phyloP scores from a whole-genome alignment of 2,113 vertebrate genomes.

The Dromaius novaehollandiae region DNA sequence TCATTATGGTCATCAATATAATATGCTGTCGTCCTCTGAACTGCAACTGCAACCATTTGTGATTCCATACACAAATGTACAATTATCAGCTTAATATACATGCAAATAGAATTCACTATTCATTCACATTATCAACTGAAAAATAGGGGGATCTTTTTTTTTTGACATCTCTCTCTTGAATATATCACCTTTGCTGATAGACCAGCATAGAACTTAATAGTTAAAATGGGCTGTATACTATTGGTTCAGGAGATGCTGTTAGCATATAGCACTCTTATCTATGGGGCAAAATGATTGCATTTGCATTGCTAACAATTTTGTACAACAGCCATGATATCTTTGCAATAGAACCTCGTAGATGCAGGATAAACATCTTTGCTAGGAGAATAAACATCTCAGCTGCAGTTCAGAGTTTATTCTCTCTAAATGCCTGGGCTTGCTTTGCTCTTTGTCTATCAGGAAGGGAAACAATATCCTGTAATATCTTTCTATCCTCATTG shows the following conservation, averaged over 20 bases:
- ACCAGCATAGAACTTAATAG: not conserved
- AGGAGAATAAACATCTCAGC: slow-evolving; percentile 75
- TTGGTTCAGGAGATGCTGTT: slow-evolving; percentile 33
- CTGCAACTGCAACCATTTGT: not conserved
- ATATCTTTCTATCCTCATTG: slow-evolving; percentile 76
- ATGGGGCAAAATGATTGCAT: slow-evolving; percentile 39
- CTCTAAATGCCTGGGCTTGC: slow-evolving; percentile 73
- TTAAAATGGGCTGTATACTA: slow-evolving; percentile 25
- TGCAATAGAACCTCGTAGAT: slow-evolving; percentile 64
- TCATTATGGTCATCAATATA: not conserved
- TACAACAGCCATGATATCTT: slow-evolving; percentile 65
- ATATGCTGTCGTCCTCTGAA: not conserved
- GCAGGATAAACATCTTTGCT: slow-evolving; percentile 68
- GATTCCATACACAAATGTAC: not conserved
- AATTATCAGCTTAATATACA: slow-evolving; percentile 9
- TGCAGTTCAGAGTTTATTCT: slow-evolving; percentile 78
- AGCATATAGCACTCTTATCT: slow-evolving; percentile 36
- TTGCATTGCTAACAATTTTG: slow-evolving; percentile 56
- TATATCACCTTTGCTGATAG: slow-evolving; percentile 5
- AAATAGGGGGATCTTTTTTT: not conserved
- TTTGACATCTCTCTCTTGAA: not conserved
- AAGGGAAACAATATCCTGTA: slow-evolving; percentile 78
- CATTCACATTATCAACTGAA: slow-evolving; percentile 7
- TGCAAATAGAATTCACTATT: not conserved
- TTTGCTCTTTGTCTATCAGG: slow-evolving; percentile 74